These are phyloP conservation scores for Thamnophis sirtalis DNA, from an alignment of 2,113 vertebrate genomes.

Conservation along the genomic window DNA sequence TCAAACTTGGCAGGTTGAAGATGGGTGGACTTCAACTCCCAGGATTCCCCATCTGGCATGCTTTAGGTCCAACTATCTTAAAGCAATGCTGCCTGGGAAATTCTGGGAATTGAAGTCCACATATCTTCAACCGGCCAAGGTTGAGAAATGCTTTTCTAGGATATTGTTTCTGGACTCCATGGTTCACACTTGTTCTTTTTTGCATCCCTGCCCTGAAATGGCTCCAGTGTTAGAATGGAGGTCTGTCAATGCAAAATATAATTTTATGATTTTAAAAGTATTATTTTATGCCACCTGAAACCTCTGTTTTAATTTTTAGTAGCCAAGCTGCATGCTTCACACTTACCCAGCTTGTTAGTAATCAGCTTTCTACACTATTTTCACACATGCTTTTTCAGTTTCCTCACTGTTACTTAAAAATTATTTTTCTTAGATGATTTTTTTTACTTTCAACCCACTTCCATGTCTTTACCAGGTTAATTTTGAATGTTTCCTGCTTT, in stretches of 20 bases:
- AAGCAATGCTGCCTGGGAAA: background rate
- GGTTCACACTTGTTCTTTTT: background rate
- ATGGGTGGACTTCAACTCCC: background rate
- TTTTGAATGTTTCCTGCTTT: background rate
- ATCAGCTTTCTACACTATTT: background rate
- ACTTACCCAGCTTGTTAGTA: background rate
- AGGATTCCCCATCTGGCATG: background rate
- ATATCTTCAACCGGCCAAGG: background rate
- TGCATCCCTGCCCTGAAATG: background rate
- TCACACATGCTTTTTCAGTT: background rate
- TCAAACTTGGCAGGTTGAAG: too few species aligned
- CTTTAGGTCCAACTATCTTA: too few species aligned
- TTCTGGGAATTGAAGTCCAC: background rate
- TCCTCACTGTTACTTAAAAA: background rate
- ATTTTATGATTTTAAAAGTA: background rate
- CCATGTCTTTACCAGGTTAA: background rate
- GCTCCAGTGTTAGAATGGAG: background rate
- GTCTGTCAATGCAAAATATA: background rate
- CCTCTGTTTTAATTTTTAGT: background rate
- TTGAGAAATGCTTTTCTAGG: background rate
- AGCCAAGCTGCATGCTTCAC: background rate
- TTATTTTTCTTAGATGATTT: background rate
- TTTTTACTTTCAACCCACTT: background rate
- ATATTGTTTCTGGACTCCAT: background rate
- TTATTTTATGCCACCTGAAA: background rate